These are phyloP conservation scores for Monopis laevigella DNA, from an alignment of 2,888 invertebrate species.

Conservation along the genomic window DNA sequence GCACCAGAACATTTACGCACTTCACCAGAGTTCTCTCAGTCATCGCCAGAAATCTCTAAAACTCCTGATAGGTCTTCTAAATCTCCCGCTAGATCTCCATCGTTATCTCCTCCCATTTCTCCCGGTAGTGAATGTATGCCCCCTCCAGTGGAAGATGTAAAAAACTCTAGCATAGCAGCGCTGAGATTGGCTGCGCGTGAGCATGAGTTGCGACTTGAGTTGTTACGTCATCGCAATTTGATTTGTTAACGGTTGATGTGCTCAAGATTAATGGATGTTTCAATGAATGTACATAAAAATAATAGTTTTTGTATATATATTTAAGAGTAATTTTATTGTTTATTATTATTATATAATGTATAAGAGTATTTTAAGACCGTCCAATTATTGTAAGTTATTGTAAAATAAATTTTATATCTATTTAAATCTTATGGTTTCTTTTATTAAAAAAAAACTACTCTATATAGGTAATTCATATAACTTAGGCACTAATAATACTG, in stretches of 20 bases:
- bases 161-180: slow-evolving; percentile 88
- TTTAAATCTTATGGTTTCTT: too few species aligned
- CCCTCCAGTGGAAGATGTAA: slow-evolving; percentile 71
- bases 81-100: slow-evolving; percentile 26
- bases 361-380: too few species aligned
- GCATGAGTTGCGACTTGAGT: slow-evolving; percentile 85
- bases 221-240: slow-evolving; percentile 76
- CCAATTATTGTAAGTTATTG: too few species aligned
- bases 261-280: too few species aligned
- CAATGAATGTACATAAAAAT: too few species aligned
- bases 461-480: too few species aligned
- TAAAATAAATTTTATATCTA: too few species aligned
- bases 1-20: slow-evolving; percentile 48
- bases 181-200: slow-evolving; percentile 88
- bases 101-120: slow-evolving; percentile 64
- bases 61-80: slow-evolving; percentile 16
- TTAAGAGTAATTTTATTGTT: too few species aligned
- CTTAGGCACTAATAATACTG: too few species aligned
- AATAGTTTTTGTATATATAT: too few species aligned
- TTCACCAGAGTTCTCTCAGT: slow-evolving; percentile 28
- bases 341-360: too few species aligned
- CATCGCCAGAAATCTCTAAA: slow-evolving; percentile 36
- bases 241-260: slow-evolving; percentile 46
- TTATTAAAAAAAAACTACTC: too few species aligned
- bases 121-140: slow-evolving; percentile 59